Conservation (phyloP, 2,797 vertebrate genomes). For the Pampus argenteus region DNA sequence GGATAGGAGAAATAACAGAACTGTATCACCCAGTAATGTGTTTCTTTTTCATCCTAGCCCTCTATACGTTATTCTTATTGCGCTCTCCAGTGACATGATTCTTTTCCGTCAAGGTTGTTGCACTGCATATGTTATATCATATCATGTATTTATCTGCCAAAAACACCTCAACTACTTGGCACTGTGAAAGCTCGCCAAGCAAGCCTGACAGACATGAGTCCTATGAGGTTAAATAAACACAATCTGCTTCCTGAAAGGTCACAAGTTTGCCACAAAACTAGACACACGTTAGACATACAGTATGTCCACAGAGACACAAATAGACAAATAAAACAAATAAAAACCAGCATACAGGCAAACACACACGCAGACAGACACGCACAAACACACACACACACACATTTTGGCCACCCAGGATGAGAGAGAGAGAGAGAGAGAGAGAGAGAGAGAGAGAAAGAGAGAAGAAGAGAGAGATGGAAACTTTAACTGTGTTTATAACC, state of each 20-base stretch:
- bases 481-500: constrained; percentile 83
- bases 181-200: background rate
- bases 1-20: constrained; percentile 4
- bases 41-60: constrained; percentile 3
- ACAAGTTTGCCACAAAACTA: constrained; percentile 34
- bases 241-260: constrained; percentile 46
- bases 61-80: constrained; percentile 15
- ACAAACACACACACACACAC: constrained; percentile 52
- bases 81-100: constrained; percentile 2
- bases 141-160: constrained; percentile 24
- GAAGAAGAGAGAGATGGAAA: constrained; percentile 72
- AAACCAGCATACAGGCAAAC: constrained; percentile 38
- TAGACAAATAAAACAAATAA: constrained; percentile 49
- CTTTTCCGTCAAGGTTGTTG: constrained; percentile 22
- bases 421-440: constrained; percentile 31
- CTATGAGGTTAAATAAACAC: constrained; percentile 33
- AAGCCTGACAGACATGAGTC: background rate
- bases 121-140: constrained; percentile 12
- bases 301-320: constrained; percentile 34
- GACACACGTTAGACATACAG: constrained; percentile 5
- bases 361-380: constrained; percentile 45
- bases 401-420: constrained; percentile 83
- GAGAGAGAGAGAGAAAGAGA: constrained; percentile 4
- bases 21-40: background rate
- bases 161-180: constrained; percentile 27